phyloP scores from a whole-genome alignment of 2,888 invertebrate genomes.

The Lycaena phlaeas region DNA sequence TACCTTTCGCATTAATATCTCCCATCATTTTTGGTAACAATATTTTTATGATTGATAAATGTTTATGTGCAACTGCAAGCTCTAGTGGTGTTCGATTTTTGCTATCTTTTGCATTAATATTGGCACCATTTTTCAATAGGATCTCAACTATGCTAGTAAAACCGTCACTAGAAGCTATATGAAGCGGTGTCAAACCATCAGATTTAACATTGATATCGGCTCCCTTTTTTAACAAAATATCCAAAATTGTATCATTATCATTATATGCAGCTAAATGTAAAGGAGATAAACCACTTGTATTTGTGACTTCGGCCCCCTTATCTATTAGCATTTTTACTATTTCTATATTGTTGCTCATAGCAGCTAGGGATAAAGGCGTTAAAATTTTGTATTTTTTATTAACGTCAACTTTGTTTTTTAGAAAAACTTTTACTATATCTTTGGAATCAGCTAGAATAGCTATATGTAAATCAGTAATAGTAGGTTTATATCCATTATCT shows the following conservation, averaged over 20 bases:
- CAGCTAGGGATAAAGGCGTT: background rate
- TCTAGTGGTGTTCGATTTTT: slow-evolving; percentile 1
- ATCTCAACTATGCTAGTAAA: background rate
- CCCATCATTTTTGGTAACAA: background rate
- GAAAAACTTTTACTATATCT: background rate
- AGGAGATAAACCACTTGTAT: background rate
- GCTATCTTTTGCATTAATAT: background rate
- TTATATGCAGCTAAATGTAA: slow-evolving; percentile 2
- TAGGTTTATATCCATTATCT: background rate
- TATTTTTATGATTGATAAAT: background rate
- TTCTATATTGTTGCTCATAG: background rate
- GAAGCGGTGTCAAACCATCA: background rate
- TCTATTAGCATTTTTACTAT: background rate
- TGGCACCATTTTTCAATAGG: background rate
- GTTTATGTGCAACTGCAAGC: background rate
- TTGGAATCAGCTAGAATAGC: background rate
- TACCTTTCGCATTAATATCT: background rate
- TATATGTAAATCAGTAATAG: background rate
- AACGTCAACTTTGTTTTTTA: background rate
- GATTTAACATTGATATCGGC: background rate
- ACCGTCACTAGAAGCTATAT: background rate
- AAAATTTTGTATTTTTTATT: background rate
- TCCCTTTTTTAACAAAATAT: background rate
- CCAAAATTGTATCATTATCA: background rate
- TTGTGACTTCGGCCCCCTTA: background rate